A percentile compares a stretch with the other conserved stretches of the same genome.
phyloP scores from a whole-genome alignment of 1,140 invertebrate genomes.

The Hesperophylax magnus region DNA sequence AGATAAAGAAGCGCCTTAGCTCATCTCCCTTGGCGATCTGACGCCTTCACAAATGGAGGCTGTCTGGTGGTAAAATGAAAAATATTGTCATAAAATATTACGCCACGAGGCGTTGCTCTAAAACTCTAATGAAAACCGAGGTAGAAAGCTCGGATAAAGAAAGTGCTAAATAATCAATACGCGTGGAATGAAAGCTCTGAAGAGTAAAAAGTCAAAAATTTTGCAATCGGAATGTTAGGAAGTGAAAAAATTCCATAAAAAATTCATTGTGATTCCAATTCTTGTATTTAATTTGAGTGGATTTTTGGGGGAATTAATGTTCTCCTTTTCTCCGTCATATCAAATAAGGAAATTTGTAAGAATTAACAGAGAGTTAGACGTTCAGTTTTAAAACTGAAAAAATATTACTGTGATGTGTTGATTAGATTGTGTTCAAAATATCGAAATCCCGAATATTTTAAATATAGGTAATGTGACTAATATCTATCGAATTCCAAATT shows the following conservation, averaged over 20 bases:
- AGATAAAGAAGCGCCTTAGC: conserved; percentile 43
- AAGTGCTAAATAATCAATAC: conserved; percentile 30
- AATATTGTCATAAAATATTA: conserved; percentile 56
- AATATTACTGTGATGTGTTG: no score
- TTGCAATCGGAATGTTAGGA: no score
- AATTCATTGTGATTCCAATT: no score
- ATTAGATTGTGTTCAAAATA: no score
- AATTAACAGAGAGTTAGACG: no score
- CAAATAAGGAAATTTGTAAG: no score
- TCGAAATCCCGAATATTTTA: no score
- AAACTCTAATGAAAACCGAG: conserved; percentile 49
- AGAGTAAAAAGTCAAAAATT: background rate
- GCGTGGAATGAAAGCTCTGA: background rate
- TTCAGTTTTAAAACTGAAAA: no score
- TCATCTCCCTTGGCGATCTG: conserved; percentile 52
- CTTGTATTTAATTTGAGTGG: no score
- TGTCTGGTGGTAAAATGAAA: conserved; percentile 54
- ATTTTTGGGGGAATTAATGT: no score
- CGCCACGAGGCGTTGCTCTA: conserved; percentile 34
- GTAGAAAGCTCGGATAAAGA: background rate
- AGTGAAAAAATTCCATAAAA: background rate
- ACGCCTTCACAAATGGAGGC: conserved; percentile 54
- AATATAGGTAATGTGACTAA: no score
- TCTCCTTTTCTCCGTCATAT: background rate
- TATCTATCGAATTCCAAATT: no score